Evolutionary conservation across 2,113 vertebrate genomes (phyloP), one percentile per base, ranked within the genome.

Genomic region (Nycticebus coucang): DNA sequence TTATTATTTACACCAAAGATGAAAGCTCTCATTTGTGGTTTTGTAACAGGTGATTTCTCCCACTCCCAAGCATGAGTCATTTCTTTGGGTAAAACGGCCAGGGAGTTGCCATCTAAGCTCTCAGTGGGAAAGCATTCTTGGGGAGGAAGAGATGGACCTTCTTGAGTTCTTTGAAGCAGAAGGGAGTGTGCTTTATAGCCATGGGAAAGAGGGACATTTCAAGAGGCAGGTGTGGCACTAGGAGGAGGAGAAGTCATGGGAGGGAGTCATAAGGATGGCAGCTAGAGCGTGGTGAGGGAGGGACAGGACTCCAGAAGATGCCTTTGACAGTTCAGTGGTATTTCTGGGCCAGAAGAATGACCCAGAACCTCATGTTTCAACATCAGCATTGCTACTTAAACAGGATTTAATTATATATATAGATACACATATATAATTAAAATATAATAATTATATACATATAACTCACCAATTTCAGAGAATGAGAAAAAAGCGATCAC

Each of bases 111-210:
- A 4, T 53, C 0, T 2, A 21, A 57, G 62, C 68, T 71, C 26
- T 62, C 1, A 0, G 35, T 68, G 64, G 82, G 93, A 89, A 92
- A 14, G 11, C 0, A 0, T 68, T 94, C 24, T 26, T 68, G 11
- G 55, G 69, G 91, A 0, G 0, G 89, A 35, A 74, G 84, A 77
- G 24, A 50, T 26, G 87, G 71, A n/a, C 60, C 8, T 77, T 79
- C 59, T 30, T 24, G 30, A 41, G 22, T 33, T 45, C 91, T 93
- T 79, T 95, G 94, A 94, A 94, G 77, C 37, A 22, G 37, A 78
- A 96, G 75, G 88, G 91, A 93, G 89, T 95, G 71, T 89, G 13
- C 62, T 89, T 92, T 60, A 57, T 17, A 74, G 37, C 24, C 85
- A 64, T 69, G 66, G 68, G 93, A 85, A 90, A 84, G 15, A 79